Conservation (phyloP, 1,140 invertebrate genomes). For the Agrypnia vestita region DNA sequence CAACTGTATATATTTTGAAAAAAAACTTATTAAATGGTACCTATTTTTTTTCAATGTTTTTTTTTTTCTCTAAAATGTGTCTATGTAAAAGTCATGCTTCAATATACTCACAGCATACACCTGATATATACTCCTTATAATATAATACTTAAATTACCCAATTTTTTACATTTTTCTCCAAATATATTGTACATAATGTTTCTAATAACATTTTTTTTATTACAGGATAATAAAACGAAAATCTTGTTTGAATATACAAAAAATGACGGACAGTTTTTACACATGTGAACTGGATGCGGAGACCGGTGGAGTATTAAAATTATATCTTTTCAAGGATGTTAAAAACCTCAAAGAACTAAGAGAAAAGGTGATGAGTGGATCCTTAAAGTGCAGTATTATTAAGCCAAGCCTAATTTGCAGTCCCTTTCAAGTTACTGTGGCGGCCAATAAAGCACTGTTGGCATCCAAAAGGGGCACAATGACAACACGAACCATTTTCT, state of each 20-base stretch:
- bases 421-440: conserved; percentile 78
- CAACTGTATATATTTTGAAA: too few relatives aligned
- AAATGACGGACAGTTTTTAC: conserved; percentile 61
- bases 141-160: too few relatives aligned
- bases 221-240: conserved; percentile 24
- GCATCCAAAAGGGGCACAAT: conserved; percentile 71
- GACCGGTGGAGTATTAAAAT: conserved; percentile 69
- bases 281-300: conserved; percentile 69
- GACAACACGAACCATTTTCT: conserved; percentile 77
- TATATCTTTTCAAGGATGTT: conserved; percentile 76
- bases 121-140: too few relatives aligned
- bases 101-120: too few relatives aligned
- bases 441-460: conserved; percentile 79
- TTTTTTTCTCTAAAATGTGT: too few relatives aligned
- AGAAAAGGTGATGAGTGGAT: conserved; percentile 72
- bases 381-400: conserved; percentile 76
- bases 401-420: conserved; percentile 78
- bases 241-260: conserved; percentile 3
- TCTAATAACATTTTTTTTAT: conserved; percentile 16
- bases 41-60: too few relatives aligned
- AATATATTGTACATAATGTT: too few relatives aligned
- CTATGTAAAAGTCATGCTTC: too few relatives aligned
- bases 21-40: too few relatives aligned
- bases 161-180: too few relatives aligned
- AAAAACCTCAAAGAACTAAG: conserved; percentile 74